Conservation (phyloP, 2,797 vertebrate genomes). For the Semotilus atromaculatus region DNA sequence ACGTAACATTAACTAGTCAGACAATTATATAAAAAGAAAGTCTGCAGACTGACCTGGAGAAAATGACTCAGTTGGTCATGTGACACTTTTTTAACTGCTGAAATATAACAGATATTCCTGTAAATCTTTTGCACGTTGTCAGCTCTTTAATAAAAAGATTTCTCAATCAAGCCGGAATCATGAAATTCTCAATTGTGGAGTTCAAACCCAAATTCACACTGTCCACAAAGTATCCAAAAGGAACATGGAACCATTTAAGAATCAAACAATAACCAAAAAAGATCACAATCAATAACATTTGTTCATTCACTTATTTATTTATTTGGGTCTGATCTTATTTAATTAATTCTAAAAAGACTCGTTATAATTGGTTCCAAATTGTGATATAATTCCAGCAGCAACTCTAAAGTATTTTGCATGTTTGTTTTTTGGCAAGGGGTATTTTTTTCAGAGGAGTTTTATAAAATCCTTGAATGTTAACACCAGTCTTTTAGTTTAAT, state of each 20-base stretch:
- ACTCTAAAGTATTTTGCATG: no score
- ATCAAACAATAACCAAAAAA: background rate
- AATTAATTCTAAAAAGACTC: background rate
- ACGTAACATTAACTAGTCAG: background rate
- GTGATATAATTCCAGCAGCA: background rate
- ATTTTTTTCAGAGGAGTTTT: background rate
- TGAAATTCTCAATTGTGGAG: background rate
- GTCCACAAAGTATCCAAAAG: background rate
- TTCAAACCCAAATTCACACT: background rate
- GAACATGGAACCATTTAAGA: background rate
- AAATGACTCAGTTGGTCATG: background rate
- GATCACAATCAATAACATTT: background rate
- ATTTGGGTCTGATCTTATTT: background rate
- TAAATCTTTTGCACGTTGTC: background rate
- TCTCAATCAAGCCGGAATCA: background rate
- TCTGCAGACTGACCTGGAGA: background rate
- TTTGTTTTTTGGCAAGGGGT: background rate
- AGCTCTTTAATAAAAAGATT: conserved; percentile 18
- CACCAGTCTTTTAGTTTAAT: background rate
- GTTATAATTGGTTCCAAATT: background rate
- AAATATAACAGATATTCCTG: background rate
- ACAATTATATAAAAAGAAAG: background rate
- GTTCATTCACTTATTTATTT: background rate
- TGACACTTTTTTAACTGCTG: conserved; percentile 43
- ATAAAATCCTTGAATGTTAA: background rate